Evolutionary conservation across 2,888 invertebrate species (phyloP).

Genomic region (Halocaridina rubra): DNA sequence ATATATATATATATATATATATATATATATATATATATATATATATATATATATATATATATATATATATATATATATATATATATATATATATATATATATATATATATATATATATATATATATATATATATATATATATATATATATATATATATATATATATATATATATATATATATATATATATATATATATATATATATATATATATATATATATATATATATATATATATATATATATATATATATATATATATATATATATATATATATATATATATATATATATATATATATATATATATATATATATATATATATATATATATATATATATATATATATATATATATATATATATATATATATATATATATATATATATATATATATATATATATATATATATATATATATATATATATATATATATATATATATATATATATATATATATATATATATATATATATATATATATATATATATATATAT

Average conservation of each 20-base stretch:
- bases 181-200: too few species aligned
- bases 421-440: slow-evolving; percentile 2
- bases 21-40: slow-evolving; percentile 6
- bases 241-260: too few species aligned
- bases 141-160: background rate
- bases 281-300: too few species aligned
- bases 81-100: background rate
- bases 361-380: too few species aligned
- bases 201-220: too few species aligned
- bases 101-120: background rate
- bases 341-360: too few species aligned
- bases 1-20: background rate
- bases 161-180: background rate
- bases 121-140: background rate
- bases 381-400: too few species aligned
- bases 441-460: slow-evolving; percentile 8
- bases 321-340: too few species aligned
- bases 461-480: background rate
- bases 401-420: too few species aligned
- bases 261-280: too few species aligned
- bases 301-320: too few species aligned
- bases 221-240: too few species aligned
- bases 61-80: background rate
- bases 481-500: background rate
- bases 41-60: background rate